Evolutionary conservation across 2,888 invertebrate species (phyloP).

Genomic region (Cephalotes varians): DNA sequence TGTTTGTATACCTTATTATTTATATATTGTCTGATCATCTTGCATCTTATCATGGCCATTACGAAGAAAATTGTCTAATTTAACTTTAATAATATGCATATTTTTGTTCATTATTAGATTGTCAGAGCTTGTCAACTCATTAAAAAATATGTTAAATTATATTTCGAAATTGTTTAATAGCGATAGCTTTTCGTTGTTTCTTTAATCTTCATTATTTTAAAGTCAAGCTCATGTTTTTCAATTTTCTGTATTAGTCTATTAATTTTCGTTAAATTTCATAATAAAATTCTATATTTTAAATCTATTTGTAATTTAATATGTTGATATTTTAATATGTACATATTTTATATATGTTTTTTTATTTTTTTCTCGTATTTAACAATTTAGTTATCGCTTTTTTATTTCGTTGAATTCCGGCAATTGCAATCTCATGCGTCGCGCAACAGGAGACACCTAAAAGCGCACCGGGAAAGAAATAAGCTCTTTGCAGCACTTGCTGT

Average conservation of each 20-base stretch:
- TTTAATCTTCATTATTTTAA: background rate
- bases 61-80: background rate
- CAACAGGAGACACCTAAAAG: conserved; percentile 4
- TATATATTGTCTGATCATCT: background rate
- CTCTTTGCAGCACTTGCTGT: conserved; percentile 61
- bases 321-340: background rate
- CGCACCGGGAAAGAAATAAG: conserved; percentile 48
- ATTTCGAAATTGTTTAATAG: background rate
- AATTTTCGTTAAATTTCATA: background rate
- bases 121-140: background rate
- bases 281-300: background rate
- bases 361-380: background rate
- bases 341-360: background rate
- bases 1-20: no score
- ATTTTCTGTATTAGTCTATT: background rate
- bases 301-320: background rate
- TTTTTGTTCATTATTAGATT: background rate
- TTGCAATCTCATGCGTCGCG: conserved; percentile 22
- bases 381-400: background rate
- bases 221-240: background rate
- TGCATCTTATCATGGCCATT: background rate
- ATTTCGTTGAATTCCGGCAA: conserved; percentile 1
- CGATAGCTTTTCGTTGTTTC: background rate
- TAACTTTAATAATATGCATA: background rate
- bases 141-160: background rate